Base-by-base conservation (phyloP, 37 sponge, comb jelly and placozoan species). In the Beroe ovata region DNA sequence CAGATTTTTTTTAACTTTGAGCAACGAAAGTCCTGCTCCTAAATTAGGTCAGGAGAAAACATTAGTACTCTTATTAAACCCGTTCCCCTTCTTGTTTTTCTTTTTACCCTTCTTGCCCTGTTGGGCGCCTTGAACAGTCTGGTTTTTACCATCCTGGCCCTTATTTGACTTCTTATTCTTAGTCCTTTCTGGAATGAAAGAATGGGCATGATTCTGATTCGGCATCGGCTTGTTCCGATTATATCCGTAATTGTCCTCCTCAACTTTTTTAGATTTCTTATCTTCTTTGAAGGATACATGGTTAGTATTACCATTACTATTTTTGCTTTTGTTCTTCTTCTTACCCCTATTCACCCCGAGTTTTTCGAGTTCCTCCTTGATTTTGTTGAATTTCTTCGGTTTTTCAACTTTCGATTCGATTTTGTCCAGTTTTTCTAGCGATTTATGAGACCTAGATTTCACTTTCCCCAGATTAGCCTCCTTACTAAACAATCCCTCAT, bases 311-410 rank as follows among this genome's bases (percentile, higher is more conserved):
- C 36, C 30, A 18, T 66, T 66, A 8, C 69, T 2, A 29, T 33
- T 30, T 34, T 32, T 66, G 14, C 36, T 32, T 18, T 33, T 32
- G 30, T 66, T 66, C 25, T 77, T 77, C 20, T 77, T 77, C 54
- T 77, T 77, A 6, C 84, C 22, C 3, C 25, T 42, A 28, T 77
- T 77, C 1, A 42, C 33, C 36, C 84, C 84, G 23, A 77, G 35
- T 77, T 36, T 33, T 40, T 77, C 84, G 1, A 77, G 54, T 25
- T 77, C 84, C 28, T 77, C 84, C 47, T 77, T 77, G 25, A 77
- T 42, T 42, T 77, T 77, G 84, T 77, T 77, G 28, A 36, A 77
- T 23, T 77, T 77, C 25, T 29, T 33, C 18, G 84, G 84, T 77
- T 77, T 39, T 77, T 77, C 22, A 39, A 1, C 47, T 3, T 33